A percentile compares a stretch with the other conserved stretches of the same genome.
Conservation (phyloP, 2,888 invertebrate species). For the Pammene aurita region DNA sequence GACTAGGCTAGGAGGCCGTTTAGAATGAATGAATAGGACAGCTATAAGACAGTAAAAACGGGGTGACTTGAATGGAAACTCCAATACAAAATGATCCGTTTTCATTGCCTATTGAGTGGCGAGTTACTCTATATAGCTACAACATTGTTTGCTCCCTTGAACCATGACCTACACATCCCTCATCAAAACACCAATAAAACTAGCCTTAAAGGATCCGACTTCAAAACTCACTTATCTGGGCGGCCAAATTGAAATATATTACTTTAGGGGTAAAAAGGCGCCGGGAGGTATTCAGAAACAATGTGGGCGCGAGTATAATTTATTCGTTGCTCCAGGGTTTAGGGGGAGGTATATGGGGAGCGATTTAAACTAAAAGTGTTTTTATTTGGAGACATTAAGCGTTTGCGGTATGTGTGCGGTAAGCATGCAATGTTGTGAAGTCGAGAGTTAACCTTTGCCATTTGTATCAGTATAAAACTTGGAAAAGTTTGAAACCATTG, state of each 20-base stretch:
- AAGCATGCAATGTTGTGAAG: background rate
- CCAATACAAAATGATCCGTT: too few relatives aligned
- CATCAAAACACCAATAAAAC: conserved; percentile 36
- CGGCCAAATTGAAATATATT: conserved; percentile 40
- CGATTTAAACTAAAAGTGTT: conserved; percentile 1
- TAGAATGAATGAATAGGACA: too few relatives aligned
- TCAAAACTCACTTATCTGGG: conserved; percentile 40
- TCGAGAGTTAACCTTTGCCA: background rate
- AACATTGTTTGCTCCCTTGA: background rate
- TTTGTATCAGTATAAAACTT: background rate
- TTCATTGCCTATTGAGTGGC: too few relatives aligned
- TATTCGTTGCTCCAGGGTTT: conserved; percentile 32
- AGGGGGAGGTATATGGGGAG: conserved; percentile 14
- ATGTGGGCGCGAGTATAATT: conserved; percentile 31
- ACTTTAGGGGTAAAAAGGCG: conserved; percentile 36
- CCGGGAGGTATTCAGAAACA: conserved; percentile 32
- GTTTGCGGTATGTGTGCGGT: background rate
- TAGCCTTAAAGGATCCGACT: conserved; percentile 34
- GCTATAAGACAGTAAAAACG: too few relatives aligned
- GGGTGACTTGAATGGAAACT: too few relatives aligned
- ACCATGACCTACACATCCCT: conserved; percentile 25
- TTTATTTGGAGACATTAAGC: conserved; percentile 20
- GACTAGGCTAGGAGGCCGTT: too few relatives aligned
- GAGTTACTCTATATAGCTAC: too few relatives aligned
- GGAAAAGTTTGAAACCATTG: too few relatives aligned